These are phyloP conservation scores for Crossaster papposus DNA, from an alignment of 53 echinoderm and acorn worm species.

Conservation along the genomic window DNA sequence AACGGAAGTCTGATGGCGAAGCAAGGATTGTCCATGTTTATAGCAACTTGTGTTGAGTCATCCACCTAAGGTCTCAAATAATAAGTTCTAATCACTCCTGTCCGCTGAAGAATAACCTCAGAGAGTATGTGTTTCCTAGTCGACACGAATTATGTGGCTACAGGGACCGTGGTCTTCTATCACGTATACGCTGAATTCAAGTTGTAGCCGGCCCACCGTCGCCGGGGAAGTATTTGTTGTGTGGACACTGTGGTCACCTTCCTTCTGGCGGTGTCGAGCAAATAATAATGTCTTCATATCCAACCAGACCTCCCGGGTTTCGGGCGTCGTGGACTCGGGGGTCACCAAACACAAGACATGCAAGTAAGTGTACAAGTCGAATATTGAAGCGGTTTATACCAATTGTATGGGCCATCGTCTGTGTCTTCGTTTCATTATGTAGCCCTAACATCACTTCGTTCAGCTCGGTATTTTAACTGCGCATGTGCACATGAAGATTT, in stretches of 20 bases:
- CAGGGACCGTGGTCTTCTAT: no score
- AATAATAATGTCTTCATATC: slow-evolving; percentile 37
- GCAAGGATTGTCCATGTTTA: background rate
- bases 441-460: no score
- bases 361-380: slow-evolving; percentile 19
- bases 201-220: no score
- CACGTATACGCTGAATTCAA: background rate
- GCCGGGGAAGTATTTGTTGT: background rate
- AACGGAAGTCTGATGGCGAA: background rate
- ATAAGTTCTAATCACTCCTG: background rate
- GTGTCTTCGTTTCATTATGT: no score
- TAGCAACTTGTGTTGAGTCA: background rate
- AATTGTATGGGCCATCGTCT: no score
- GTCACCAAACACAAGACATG: slow-evolving; percentile 25
- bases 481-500: no score
- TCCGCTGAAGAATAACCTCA: background rate
- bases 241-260: background rate
- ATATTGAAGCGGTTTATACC: no score
- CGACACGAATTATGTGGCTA: background rate
- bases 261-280: background rate
- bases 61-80: background rate
- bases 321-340: slow-evolving; percentile 35
- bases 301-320: slow-evolving; percentile 25
- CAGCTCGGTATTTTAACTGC: no score
- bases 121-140: background rate